Percentiles rank a stretch among this genome's conserved stretches.
Evolutionary conservation across 2,888 invertebrate species (phyloP).

Genomic region (Coenonympha arcania): DNA sequence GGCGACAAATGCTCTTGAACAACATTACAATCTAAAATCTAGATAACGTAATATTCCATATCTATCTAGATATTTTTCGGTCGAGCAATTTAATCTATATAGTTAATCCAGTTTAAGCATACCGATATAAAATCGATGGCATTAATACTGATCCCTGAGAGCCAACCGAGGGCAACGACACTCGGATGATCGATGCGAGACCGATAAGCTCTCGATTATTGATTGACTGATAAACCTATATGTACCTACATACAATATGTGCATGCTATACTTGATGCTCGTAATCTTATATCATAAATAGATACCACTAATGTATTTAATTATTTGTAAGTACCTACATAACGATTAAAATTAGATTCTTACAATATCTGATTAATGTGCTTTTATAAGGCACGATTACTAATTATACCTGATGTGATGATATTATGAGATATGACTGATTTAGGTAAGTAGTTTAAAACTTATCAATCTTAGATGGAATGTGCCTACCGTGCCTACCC

Average conservation of each 20-base stretch:
- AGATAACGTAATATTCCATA: neutral
- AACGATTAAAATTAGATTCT: no score
- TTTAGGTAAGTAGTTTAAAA: no score
- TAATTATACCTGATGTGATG: no score
- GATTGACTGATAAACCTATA: slow-evolving; percentile 30
- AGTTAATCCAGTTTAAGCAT: slow-evolving; percentile 14
- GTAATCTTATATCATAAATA: neutral
- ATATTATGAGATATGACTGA: no score
- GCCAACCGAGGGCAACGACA: slow-evolving; percentile 28
- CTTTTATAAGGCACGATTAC: no score
- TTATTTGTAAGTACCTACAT: no score
- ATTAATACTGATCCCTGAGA: slow-evolving; percentile 22
- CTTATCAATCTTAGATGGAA: no score
- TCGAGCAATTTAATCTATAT: slow-evolving; percentile 3
- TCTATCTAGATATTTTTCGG: neutral
- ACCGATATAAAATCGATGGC: slow-evolving; percentile 13
- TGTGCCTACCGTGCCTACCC: no score
- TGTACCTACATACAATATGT: neutral
- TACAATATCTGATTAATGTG: no score
- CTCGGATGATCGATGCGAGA: slow-evolving; percentile 25
- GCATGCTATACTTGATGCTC: neutral
- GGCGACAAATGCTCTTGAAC: neutral
- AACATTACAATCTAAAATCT: neutral
- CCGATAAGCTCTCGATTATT: slow-evolving; percentile 32
- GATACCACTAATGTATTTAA: no score